A percentile compares a stretch with the other conserved stretches of the same genome.
phyloP scores from a whole-genome alignment of 2,888 invertebrate genomes.

The Tigriopus californicus region DNA sequence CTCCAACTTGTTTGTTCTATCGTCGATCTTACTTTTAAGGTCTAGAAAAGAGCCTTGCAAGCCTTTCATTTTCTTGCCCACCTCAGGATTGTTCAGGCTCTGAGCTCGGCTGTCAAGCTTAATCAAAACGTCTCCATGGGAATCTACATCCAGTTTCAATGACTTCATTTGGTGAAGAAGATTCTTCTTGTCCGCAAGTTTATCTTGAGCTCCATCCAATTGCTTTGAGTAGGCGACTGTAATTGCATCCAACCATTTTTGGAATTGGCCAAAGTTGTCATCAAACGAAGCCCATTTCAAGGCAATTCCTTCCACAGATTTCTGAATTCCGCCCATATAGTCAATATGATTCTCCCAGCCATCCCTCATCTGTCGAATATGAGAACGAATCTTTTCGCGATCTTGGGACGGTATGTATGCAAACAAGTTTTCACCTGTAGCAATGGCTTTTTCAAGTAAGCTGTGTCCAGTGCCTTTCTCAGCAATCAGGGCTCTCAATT shows the following conservation, averaged over 20 bases:
- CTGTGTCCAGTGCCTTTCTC: conserved; percentile 59
- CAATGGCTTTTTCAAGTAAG: conserved; percentile 56
- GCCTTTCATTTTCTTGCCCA: conserved; percentile 25
- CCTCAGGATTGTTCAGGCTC: conserved; percentile 39
- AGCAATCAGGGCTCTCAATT: conserved; percentile 48
- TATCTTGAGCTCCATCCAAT: conserved; percentile 46
- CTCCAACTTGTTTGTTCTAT: no score
- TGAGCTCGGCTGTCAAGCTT: conserved; percentile 63
- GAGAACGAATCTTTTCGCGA: conserved; percentile 60
- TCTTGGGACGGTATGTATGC: conserved; percentile 69
- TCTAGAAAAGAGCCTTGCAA: no score
- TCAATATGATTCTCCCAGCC: conserved; percentile 66
- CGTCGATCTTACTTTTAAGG: no score
- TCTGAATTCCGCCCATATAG: conserved; percentile 60
- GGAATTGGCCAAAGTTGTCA: conserved; percentile 67
- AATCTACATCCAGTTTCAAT: conserved; percentile 60
- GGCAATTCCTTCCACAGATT: conserved; percentile 67
- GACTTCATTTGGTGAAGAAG: conserved; percentile 60
- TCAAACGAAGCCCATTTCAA: conserved; percentile 82
- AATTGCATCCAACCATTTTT: conserved; percentile 63
- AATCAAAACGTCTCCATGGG: conserved; percentile 63
- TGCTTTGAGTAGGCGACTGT: conserved; percentile 36
- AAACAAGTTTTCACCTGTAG: conserved; percentile 70
- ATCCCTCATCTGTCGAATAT: conserved; percentile 57
- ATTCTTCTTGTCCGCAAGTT: conserved; percentile 70